phyloP scores from a whole-genome alignment of 2,888 invertebrate species.

The Tenthredo distinguenda region DNA sequence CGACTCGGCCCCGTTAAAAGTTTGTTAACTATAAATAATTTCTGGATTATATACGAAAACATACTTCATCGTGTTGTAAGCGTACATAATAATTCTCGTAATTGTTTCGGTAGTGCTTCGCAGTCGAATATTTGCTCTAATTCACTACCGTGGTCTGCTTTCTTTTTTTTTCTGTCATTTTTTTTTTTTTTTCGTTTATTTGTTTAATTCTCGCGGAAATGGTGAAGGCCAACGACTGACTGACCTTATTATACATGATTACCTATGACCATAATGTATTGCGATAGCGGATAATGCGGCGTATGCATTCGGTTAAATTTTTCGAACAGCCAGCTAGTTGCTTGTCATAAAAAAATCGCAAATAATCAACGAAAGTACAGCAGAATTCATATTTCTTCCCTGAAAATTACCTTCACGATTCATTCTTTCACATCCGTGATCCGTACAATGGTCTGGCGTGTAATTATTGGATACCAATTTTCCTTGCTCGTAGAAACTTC shows the following conservation, averaged over 20 bases:
- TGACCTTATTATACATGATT: slow-evolving; percentile 20
- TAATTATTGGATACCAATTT: no score
- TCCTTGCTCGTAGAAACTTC: no score
- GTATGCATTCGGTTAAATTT: neutral
- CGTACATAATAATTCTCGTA: neutral
- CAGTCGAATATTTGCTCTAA: slow-evolving; percentile 21
- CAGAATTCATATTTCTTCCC: no score
- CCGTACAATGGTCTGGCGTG: no score
- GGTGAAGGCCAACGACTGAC: neutral
- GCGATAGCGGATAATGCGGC: no score
- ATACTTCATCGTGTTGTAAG: neutral
- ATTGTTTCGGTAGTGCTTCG: neutral
- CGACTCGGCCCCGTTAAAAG: no score
- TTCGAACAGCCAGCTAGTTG: neutral
- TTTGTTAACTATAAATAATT: no score
- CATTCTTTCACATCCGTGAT: no score
- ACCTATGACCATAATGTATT: neutral
- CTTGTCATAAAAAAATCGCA: no score
- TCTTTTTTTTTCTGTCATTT: neutral
- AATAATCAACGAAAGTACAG: no score
- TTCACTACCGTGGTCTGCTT: neutral
- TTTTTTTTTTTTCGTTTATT: neutral
- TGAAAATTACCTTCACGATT: no score
- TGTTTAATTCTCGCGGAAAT: neutral
- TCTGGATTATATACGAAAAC: neutral